Conservation (phyloP, 2,797 vertebrate species). For the Characodon lateralis region DNA sequence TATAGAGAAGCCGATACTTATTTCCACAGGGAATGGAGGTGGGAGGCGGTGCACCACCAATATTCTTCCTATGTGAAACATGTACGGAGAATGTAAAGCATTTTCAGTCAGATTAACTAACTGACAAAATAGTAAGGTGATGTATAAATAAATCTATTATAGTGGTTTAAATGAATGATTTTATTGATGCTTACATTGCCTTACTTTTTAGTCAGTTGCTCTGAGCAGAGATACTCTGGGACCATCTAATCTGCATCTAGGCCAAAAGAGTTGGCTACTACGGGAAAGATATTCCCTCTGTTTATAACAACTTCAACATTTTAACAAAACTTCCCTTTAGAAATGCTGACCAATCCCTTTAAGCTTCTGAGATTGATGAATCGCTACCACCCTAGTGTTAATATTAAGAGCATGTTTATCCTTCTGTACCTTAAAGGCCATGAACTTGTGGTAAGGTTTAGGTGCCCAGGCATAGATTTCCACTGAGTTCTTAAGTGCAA, state of each 20-base stretch:
- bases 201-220: background rate
- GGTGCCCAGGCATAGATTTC: slow-evolving; percentile 95
- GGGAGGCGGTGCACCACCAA: background rate
- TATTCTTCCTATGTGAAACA: background rate
- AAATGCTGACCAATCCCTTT: background rate
- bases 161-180: background rate
- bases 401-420: background rate
- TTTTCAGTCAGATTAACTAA: background rate
- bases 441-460: slow-evolving; percentile 95
- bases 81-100: background rate
- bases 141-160: background rate
- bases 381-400: background rate
- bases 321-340: background rate
- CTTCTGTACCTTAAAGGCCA: slow-evolving; percentile 89
- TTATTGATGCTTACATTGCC: background rate
- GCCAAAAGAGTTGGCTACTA: background rate
- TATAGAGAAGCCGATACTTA: background rate
- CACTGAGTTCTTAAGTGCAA: slow-evolving; percentile 89
- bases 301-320: background rate
- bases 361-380: background rate
- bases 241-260: background rate
- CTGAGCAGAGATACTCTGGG: background rate
- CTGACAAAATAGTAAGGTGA: background rate
- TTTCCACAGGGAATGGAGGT: background rate
- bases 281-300: background rate